phyloP scores from a whole-genome alignment of 1,140 invertebrate genomes.

The Trichonephila clavipes region DNA sequence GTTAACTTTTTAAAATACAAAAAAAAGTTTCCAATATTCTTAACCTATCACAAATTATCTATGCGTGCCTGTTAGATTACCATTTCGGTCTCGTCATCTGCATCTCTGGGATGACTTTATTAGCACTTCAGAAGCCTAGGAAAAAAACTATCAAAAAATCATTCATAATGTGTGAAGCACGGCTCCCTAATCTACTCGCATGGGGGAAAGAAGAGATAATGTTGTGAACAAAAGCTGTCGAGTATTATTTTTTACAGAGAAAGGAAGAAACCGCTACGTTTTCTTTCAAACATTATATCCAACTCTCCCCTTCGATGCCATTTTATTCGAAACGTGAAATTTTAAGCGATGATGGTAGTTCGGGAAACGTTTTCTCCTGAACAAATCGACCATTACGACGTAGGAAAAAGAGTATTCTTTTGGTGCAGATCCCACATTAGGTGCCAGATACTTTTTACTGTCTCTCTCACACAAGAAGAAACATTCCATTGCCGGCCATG shows the following conservation, averaged over 20 bases:
- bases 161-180: neutral
- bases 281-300: neutral
- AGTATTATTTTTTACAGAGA: neutral
- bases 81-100: neutral
- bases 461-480: slow-evolving; percentile 28
- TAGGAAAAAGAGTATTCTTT: neutral
- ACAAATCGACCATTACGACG: slow-evolving; percentile 54
- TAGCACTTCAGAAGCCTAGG: neutral
- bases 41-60: neutral
- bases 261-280: slow-evolving; percentile 24
- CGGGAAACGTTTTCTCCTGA: slow-evolving; percentile 30
- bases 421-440: slow-evolving; percentile 24
- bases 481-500: slow-evolving; percentile 6
- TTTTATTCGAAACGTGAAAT: slow-evolving; percentile 47
- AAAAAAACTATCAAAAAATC: neutral
- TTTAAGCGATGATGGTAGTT: slow-evolving; percentile 45
- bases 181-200: slow-evolving; percentile 3
- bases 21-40: neutral
- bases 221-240: slow-evolving; percentile 21
- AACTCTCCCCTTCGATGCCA: slow-evolving; percentile 25
- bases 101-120: slow-evolving; percentile 20
- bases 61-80: neutral
- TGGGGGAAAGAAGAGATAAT: neutral
- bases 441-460: neutral
- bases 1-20: neutral